phyloP scores from a whole-genome alignment of 1,140 invertebrate genomes.

The Apocrypta bakeri region DNA sequence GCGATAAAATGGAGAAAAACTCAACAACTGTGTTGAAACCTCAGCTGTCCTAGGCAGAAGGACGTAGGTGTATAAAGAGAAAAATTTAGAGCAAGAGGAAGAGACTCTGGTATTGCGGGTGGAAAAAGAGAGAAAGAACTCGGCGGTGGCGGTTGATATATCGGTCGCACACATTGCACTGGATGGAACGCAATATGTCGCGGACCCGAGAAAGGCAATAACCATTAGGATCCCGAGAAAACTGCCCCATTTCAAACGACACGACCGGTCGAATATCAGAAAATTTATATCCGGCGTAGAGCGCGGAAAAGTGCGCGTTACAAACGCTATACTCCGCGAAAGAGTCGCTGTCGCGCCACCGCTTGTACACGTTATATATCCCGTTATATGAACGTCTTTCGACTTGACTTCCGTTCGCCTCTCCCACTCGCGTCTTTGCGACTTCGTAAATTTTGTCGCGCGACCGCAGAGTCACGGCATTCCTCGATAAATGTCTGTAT shows the following conservation, averaged over 20 bases:
- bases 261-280: slow-evolving; percentile 77
- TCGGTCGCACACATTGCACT: slow-evolving; percentile 75
- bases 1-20: too few relatives aligned
- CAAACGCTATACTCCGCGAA: slow-evolving; percentile 13
- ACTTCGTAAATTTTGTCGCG: slow-evolving; percentile 40
- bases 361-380: slow-evolving; percentile 10
- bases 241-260: slow-evolving; percentile 79
- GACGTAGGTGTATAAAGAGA: neutral
- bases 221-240: slow-evolving; percentile 79
- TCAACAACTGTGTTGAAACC: neutral
- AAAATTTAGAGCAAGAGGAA: slow-evolving; percentile 43
- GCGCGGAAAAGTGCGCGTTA: slow-evolving; percentile 31
- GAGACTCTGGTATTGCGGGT: neutral
- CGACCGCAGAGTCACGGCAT: neutral
- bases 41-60: slow-evolving; percentile 10
- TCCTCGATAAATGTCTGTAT: slow-evolving; percentile 12
- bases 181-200: slow-evolving; percentile 80
- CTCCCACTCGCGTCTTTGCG: neutral
- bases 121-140: neutral
- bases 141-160: slow-evolving; percentile 39
- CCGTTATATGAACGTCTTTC: slow-evolving; percentile 39
- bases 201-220: slow-evolving; percentile 78
- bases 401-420: slow-evolving; percentile 34
- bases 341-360: neutral
- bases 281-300: slow-evolving; percentile 74